Base-by-base conservation (phyloP, 2,888 invertebrate species). In the Mylabris sibirica region DNA sequence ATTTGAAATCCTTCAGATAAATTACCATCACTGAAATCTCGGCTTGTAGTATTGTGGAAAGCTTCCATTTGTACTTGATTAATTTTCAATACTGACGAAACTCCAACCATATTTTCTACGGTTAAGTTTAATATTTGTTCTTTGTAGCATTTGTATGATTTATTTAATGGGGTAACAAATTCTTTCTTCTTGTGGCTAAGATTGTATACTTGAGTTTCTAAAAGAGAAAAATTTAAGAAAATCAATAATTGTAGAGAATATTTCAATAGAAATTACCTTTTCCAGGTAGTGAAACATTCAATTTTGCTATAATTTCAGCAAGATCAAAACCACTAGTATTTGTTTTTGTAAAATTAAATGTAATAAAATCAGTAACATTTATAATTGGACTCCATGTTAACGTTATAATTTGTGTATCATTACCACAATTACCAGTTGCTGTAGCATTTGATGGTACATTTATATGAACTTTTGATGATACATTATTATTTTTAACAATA, bases 101-200 rank as follows among this genome's bases (percentile, higher is more conserved):
- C 79, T 14, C 79, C 74, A 64, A 78, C 82, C 0, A 68, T 64
- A 9, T 77, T 59, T 41, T 76, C 79, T 1, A 83, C 79, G 8
- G 87, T 88, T 78, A 92, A 84, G 80, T 89, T 88, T 41, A 93
- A 82, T 14, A 79, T 83, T 73, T 91, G 90, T 63, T 87, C 81
- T 63, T 89, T 87, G 35, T 86, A 82, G 85, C 94, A 95, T 77
- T 91, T 90, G 85, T 94, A 95, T 0, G 95, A 95, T 77, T 90
- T 90, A 57, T 87, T 85, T 44, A 90, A 76, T 0, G 90, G 89
- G 0, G 90, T 89, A 72, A 83, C 81, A 84, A 93, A 93, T 72
- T 87, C 87, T 2, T 83, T 76, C 11, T 83, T 80, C 12, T 84
- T 84, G 79, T 91, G 89, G 61, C 60, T 57, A 30, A 76, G 66